A percentile compares a stretch with the other conserved stretches of the same genome.
Conservation (phyloP, 1,140 invertebrate genomes). For the Trichomalopsis sarcophagae region DNA sequence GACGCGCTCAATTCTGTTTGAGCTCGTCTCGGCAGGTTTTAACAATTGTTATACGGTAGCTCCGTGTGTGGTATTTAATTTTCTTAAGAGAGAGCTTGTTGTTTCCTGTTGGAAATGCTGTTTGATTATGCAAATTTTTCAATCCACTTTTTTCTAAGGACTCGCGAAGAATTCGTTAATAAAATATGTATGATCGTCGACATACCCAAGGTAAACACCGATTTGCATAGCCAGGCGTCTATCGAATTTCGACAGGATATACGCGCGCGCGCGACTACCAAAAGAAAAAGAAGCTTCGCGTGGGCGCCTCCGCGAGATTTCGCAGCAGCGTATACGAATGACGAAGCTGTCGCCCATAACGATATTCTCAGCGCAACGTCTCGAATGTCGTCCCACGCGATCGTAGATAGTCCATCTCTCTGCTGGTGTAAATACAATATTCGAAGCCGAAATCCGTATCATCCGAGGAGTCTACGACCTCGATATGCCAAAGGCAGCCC, state of each 20-base stretch:
- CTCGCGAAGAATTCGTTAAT: too few relatives aligned
- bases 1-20: background rate
- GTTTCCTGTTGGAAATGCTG: too few relatives aligned
- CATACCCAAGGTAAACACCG: background rate
- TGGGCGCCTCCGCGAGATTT: constrained; percentile 24
- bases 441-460: constrained; percentile 6
- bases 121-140: too few relatives aligned
- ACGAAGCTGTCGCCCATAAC: constrained; percentile 3
- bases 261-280: background rate
- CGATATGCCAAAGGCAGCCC: background rate
- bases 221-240: constrained; percentile 26
- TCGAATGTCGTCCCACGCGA: constrained; percentile 10
- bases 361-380: background rate
- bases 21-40: background rate
- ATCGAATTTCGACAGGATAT: constrained; percentile 37
- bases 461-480: background rate
- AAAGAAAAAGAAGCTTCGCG: background rate
- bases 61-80: background rate
- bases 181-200: too few relatives aligned
- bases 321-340: constrained; percentile 9
- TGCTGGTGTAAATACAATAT: background rate
- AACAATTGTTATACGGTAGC: background rate
- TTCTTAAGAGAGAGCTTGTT: background rate
- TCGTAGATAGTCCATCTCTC: constrained; percentile 7
- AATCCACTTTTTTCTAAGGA: too few relatives aligned